Base-by-base conservation (phyloP, 2,113 vertebrate species). In the Recurvirostra avosetta region DNA sequence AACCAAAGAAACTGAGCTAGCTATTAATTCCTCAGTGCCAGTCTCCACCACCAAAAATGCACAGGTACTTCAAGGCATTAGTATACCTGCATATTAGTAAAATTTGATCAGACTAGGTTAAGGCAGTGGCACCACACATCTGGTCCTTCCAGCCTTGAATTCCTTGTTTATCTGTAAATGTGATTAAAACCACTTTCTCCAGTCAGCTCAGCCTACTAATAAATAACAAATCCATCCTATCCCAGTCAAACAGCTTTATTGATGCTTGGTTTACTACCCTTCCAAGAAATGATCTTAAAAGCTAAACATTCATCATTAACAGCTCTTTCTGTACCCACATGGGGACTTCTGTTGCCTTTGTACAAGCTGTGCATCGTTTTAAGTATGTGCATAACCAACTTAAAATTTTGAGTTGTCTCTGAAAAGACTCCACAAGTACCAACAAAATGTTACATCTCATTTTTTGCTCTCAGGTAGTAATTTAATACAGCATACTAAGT, bases 361-460 rank as follows among this genome's bases (percentile, higher is more conserved):
- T 36, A 6, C 3, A 70, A 55, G 16, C 15, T 6, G 2, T 5
- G 4, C 8, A 36, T 14, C 3, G 0, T 53, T 80, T 74, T 53
- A 22, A 41, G 43, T 15, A 34, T 2, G 8, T 40, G n/a, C n/a
- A 55, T 21, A 43, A 77, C 29, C 36, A 85, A 49, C 55, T 43
- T 4, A 2, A 6, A 73, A 61, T 43, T 49, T 5, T 34, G 12
- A 75, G 13, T 1, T 22, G 38, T 15, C 15, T 72, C 65, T 38
- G 29, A 75, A 67, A 62, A 82, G 26, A 58, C 26, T 55, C 38
- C 2, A 0, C 4, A 45, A 59, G 16, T 16, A 63, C 11, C 47
- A 78, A 34, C 23, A 5, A 62, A 71, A 40, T 2, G 19, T 6
- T 70, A n/a, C 8, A n/a, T 22, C 47, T 50, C 6, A 40, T 25